phyloP scores from a whole-genome alignment of 2,113 vertebrate species.

The Haliaeetus leucogaster region DNA sequence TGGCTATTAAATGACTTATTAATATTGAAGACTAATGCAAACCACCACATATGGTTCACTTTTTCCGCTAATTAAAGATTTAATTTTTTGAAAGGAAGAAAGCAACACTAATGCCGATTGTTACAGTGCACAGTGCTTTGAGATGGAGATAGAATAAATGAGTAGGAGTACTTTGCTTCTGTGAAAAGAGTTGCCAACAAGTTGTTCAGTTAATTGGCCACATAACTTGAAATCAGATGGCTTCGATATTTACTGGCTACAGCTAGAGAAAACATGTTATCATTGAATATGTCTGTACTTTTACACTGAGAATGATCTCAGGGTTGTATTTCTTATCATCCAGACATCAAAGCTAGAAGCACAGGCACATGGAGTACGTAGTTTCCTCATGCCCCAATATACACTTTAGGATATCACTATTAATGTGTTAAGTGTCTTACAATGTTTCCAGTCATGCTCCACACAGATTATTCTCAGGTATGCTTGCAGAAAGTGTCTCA shows the following conservation, averaged over 20 bases:
- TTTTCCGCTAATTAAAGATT: neutral
- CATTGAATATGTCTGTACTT: neutral
- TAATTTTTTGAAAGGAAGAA: neutral
- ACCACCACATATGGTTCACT: neutral
- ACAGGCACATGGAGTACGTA: neutral
- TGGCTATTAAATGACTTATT: neutral
- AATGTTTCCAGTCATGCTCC: neutral
- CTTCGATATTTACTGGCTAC: neutral
- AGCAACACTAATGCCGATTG: neutral
- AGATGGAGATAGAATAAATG: neutral
- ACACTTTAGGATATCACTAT: neutral
- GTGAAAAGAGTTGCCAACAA: neutral
- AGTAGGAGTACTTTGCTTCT: neutral
- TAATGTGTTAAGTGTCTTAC: neutral
- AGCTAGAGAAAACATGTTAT: neutral
- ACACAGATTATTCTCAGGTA: neutral
- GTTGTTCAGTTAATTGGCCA: neutral
- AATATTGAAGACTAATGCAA: slow-evolving; percentile 5
- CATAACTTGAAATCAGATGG: neutral
- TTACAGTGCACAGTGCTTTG: neutral
- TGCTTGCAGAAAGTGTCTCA: neutral
- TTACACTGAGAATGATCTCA: neutral
- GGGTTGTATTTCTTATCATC: neutral
- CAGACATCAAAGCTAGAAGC: neutral
- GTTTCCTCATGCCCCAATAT: neutral